Percentiles rank a stretch among this genome's conserved stretches.
These are phyloP conservation scores for Hyposmocoma kahamanoa DNA, from an alignment of 1,140 invertebrate genomes.

Conservation along the genomic window DNA sequence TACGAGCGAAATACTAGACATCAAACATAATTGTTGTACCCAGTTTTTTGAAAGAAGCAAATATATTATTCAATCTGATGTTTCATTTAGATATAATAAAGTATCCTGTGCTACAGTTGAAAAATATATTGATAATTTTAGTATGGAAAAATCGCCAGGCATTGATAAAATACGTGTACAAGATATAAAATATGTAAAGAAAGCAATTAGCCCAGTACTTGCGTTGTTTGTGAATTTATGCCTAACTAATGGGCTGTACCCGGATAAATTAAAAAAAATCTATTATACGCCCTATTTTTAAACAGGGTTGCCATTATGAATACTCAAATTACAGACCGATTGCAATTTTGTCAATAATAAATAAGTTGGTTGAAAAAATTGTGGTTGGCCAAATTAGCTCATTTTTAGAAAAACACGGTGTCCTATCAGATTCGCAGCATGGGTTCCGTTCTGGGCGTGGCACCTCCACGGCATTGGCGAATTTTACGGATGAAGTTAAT, in stretches of 20 bases:
- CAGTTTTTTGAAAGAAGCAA: conserved; percentile 9
- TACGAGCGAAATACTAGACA: conserved; percentile 16
- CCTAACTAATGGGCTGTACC: conserved; percentile 10
- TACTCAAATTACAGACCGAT: too few species aligned
- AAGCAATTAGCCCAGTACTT: conserved; percentile 10
- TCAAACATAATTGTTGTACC: conserved; percentile 16
- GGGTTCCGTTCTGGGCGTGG: background rate
- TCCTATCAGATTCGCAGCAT: background rate
- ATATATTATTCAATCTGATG: conserved; percentile 7
- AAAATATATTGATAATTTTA: conserved; percentile 10
- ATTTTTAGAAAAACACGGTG: conserved; percentile 3
- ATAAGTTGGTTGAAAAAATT: conserved; percentile 2
- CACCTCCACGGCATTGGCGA: background rate
- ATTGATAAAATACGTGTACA: conserved; percentile 10
- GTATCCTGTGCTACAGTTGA: conserved; percentile 2
- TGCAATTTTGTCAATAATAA: background rate
- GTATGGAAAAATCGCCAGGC: conserved; percentile 13
- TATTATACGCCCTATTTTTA: conserved; percentile 12
- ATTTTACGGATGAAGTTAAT: background rate
- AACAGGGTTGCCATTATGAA: conserved; percentile 2
- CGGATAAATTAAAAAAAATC: conserved; percentile 17
- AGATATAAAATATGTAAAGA: conserved; percentile 14
- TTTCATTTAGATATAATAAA: conserved; percentile 13
- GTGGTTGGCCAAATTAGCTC: background rate
- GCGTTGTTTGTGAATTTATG: conserved; percentile 18